These are phyloP conservation scores for Euleptes europaea DNA, from an alignment of 2,113 vertebrate genomes.

Conservation along the genomic window DNA sequence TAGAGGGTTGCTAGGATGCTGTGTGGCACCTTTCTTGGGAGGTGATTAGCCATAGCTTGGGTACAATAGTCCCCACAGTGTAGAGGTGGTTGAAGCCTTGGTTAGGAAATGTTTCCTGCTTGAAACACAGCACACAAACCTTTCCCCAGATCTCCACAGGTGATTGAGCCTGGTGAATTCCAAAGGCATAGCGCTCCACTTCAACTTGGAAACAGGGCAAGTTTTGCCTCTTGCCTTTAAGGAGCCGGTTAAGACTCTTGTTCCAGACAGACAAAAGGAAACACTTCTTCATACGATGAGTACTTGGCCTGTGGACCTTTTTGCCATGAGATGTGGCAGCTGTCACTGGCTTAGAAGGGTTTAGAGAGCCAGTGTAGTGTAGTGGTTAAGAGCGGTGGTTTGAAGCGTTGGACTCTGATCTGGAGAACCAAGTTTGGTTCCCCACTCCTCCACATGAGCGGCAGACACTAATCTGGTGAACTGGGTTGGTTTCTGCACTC, in stretches of 20 bases:
- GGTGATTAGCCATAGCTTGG: neutral
- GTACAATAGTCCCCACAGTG: neutral
- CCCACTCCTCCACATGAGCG: too few relatives aligned
- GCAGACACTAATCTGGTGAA: too few relatives aligned
- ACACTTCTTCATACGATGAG: too few relatives aligned
- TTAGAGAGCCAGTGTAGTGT: too few relatives aligned
- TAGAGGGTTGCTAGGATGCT: constrained; percentile 15
- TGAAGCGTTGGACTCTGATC: too few relatives aligned
- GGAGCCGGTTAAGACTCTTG: neutral
- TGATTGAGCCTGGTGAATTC: neutral
- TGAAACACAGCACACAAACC: neutral
- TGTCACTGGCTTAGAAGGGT: too few relatives aligned
- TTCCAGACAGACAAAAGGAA: too few relatives aligned
- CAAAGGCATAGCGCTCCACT: neutral
- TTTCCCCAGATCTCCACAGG: neutral
- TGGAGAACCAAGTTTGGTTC: too few relatives aligned
- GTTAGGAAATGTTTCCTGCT: neutral
- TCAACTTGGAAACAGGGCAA: neutral
- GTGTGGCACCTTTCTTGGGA: constrained; percentile 8
- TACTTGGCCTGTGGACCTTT: too few relatives aligned
- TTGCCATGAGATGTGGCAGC: too few relatives aligned
- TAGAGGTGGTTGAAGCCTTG: neutral
- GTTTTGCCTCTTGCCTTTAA: neutral
- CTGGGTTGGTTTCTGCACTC: too few relatives aligned
- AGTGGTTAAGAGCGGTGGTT: too few relatives aligned